A percentile compares a stretch with the other conserved stretches of the same genome.
Conservation (phyloP, 2,888 invertebrate genomes). For the Capitulum mitella region DNA sequence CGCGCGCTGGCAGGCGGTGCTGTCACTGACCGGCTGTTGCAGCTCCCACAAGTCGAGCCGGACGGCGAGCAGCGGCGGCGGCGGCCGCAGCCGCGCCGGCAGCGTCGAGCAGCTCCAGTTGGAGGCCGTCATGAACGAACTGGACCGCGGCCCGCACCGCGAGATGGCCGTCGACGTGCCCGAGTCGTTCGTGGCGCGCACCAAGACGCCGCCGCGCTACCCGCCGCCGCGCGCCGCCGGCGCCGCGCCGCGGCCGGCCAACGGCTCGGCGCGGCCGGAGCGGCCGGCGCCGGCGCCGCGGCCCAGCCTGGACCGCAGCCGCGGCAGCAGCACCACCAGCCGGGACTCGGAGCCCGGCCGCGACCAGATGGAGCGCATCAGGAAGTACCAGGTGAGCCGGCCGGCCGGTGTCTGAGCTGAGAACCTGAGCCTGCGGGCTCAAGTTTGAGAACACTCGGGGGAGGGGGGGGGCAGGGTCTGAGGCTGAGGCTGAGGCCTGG, state of each 20-base stretch:
- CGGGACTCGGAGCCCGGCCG: slow-evolving; percentile 38
- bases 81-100: background rate
- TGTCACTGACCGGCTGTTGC: background rate
- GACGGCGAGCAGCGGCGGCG: background rate
- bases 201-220: slow-evolving; percentile 84
- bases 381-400: slow-evolving; percentile 77
- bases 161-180: slow-evolving; percentile 99
- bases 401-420: no score
- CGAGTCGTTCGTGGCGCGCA: slow-evolving; percentile 81
- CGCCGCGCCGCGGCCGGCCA: slow-evolving; percentile 19
- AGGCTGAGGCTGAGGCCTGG: no score
- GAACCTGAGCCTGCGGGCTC: no score
- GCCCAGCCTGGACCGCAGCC: slow-evolving; percentile 34
- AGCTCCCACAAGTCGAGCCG: slow-evolving; percentile 21
- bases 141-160: slow-evolving; percentile 68
- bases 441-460: no score
- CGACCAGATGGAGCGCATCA: slow-evolving; percentile 81
- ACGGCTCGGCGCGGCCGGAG: background rate
- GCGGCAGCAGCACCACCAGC: slow-evolving; percentile 34
- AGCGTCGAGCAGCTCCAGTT: slow-evolving; percentile 12
- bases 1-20: background rate
- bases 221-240: slow-evolving; percentile 27
- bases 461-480: no score
- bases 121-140: slow-evolving; percentile 36
- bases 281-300: slow-evolving; percentile 32